phyloP scores from a whole-genome alignment of 2,113 vertebrate genomes.

The Pedetes capensis region DNA sequence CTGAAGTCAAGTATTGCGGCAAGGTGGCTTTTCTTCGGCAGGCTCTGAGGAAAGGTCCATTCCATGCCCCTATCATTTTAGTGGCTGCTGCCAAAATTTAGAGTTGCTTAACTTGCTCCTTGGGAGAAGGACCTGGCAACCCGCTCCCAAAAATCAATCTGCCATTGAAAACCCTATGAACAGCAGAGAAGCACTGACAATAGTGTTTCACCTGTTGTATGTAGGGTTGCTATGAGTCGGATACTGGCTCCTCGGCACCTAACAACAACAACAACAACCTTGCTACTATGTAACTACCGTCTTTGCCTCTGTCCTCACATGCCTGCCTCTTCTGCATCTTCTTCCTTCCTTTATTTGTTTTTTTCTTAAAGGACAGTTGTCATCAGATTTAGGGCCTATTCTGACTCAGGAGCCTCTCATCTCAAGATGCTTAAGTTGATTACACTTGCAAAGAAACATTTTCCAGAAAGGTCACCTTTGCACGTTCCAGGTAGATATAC shows the following conservation, averaged over 20 bases:
- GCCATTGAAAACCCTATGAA: too few relatives aligned
- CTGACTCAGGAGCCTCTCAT: neutral
- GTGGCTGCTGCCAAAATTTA: neutral
- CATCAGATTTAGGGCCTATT: neutral
- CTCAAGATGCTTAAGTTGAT: neutral
- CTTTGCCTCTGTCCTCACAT: neutral
- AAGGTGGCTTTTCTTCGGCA: neutral
- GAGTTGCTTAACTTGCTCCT: neutral
- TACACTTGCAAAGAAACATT: neutral
- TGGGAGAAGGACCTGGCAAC: too few relatives aligned
- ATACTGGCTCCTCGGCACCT: too few relatives aligned
- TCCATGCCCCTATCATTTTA: neutral
- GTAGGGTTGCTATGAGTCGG: too few relatives aligned
- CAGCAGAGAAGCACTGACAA: too few relatives aligned
- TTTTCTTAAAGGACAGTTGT: neutral
- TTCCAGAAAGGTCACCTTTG: neutral
- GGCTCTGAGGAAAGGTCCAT: neutral
- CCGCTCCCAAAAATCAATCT: too few relatives aligned
- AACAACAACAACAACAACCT: too few relatives aligned
- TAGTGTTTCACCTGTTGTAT: too few relatives aligned
- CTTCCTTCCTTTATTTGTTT: neutral
- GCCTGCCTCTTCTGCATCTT: neutral
- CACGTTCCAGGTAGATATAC: neutral
- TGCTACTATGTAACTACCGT: accelerated
- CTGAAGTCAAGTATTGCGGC: neutral